Evolutionary conservation across 2,113 vertebrate species (phyloP), one percentile per base, ranked within the genome.

Genomic region (Thymallus thymallus): DNA sequence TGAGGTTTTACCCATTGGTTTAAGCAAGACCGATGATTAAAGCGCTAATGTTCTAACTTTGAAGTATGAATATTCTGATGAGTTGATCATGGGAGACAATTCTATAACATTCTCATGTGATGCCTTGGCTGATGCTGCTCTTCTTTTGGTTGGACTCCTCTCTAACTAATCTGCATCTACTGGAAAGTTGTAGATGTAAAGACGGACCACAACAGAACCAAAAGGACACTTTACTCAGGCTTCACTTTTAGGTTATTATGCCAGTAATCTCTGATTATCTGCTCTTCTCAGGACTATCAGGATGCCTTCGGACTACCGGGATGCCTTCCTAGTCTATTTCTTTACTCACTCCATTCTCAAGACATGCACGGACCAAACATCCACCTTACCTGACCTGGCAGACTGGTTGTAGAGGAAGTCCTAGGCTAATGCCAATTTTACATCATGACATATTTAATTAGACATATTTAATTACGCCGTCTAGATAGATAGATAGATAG

Each of bases 1-100:
- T 6, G 81, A 30, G 29, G 62, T 66, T 45, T 48, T 48, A 46
- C 41, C 71, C 71, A 73, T 73, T 64, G 22, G 61, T 73, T 73
- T 55, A 63, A 63, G 71, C 32, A 24, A 9, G 29, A 35, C 30
- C 64, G 9, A 20, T 26, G 24, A 35, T 32, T 66, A 30, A 30
- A 66, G 6, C 26, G 10, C 18, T 6, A 2, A n/a, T 66, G 29
- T 32, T n/a, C 29, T 16, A 64, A 29, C 24, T 32, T n/a, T 32
- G 29, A 29, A 20, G 24, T 63, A 10, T 64, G 26, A 16, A 13
- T 64, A 66, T 66, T 66, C 30, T 32, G n/a, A 29, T 30, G 13
- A 29, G 24, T 66, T 20, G 29, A 41, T 20, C 18, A 4, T 9
- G 29, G 30, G 6, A n/a, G 5, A 20, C 30, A 10, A 35, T 41